Evolutionary conservation across 2,797 vertebrate genomes (phyloP), one percentile per base, ranked within the genome.

Genomic region (Acanthurus leucopareius): DNA sequence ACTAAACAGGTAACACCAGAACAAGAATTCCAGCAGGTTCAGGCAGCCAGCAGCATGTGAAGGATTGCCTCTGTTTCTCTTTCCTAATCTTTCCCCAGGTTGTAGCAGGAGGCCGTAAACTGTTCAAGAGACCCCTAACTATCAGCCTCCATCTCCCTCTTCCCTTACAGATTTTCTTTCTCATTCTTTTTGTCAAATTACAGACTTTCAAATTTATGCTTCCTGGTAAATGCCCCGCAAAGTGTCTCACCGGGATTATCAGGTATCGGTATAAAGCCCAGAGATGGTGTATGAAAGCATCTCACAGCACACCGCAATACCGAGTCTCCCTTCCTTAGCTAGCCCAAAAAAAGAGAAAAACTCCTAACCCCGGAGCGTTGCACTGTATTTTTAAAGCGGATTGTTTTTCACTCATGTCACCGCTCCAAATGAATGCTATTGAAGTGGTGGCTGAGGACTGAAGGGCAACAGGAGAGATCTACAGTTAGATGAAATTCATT

Each of bases 201-300:
- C 76, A 87, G 85, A 87, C 86, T 82, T 83, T 91, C 61, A 89
- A 82, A 93, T 89, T 76, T 84, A 84, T 77, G 70, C 83, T 91
- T 90, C 86, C 88, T 90, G 88, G 53, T 90, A 83, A 92, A 82
- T 81, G 87, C 74, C 85, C 87, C 64, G 69, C 82, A 84, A 90
- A 88, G 68, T 80, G 77, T 92, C 90, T 91, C 93, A 22, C 42
- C 52, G 80, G 92, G 88, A 93, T 93, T 91, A 93, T 93, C 90
- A 45, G 82, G 85, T 93, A 92, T 89, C 92, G 15, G 86, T 72
- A 77, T 84, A 84, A 84, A 90, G 78, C 83, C 81, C 82, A 80
- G 77, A 84, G 81, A 86, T 49, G 78, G 69, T 78, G 83, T 86
- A 93, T 94, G 90, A 94, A 92, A 94, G 90, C 57, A 8, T 97